Percentiles rank a stretch among this genome's conserved stretches.
Evolutionary conservation across 2,797 vertebrate genomes (phyloP).

Genomic region (Melanotaenia maccullochi): DNA sequence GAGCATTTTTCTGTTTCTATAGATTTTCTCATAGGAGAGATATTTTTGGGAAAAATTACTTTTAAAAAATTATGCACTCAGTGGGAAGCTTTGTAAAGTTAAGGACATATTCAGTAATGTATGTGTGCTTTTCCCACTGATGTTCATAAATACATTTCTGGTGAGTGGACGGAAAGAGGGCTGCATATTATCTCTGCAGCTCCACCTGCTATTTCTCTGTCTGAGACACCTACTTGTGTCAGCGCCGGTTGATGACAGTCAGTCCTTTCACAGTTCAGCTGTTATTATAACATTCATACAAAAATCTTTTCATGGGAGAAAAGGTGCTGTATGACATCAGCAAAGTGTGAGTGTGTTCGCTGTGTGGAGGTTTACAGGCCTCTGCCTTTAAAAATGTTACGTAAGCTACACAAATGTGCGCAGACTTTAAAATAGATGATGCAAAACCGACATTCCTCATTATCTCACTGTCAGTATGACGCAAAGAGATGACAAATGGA

Average conservation of each 20-base stretch:
- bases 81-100: background rate
- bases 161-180: slow-evolving; percentile 26
- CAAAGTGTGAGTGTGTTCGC: background rate
- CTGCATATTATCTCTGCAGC: slow-evolving; percentile 25
- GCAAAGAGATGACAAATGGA: slow-evolving; percentile 40
- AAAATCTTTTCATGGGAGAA: slow-evolving; percentile 42
- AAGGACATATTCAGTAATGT: background rate
- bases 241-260: slow-evolving; percentile 49
- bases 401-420: slow-evolving; percentile 29
- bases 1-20: no score
- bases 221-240: slow-evolving; percentile 42
- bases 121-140: background rate
- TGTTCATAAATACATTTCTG: slow-evolving; percentile 11
- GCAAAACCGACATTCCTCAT: slow-evolving; percentile 8
- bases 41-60: no score
- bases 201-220: slow-evolving; percentile 56
- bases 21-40: no score
- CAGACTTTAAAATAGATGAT: slow-evolving; percentile 28
- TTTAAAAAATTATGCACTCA: background rate
- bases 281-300: slow-evolving; percentile 45
- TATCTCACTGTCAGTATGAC: slow-evolving; percentile 12
- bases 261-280: slow-evolving; percentile 55
- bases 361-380: background rate
- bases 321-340: slow-evolving; percentile 18
- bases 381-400: slow-evolving; percentile 31